Percentiles rank a stretch among this genome's conserved stretches.
phyloP scores from a whole-genome alignment of 2,888 invertebrate species.

The Napeogenes inachia region DNA sequence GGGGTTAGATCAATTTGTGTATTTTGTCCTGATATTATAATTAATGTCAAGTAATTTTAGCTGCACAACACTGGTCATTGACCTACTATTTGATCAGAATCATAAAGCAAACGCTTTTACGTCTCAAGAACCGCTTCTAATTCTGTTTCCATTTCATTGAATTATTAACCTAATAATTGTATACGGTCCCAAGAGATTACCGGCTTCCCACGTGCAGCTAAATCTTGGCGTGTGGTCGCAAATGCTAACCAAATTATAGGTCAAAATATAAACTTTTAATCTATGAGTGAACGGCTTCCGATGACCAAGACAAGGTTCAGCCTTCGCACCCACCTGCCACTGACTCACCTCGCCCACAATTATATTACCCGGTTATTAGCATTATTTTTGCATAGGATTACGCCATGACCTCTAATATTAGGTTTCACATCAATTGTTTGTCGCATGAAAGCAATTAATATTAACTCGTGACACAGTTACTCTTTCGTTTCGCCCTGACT shows the following conservation, averaged over 20 bases:
- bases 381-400: slow-evolving; percentile 56
- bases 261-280: slow-evolving; percentile 26
- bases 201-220: slow-evolving; percentile 26
- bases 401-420: slow-evolving; percentile 54
- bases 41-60: no score
- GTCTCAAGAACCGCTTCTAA: slow-evolving; percentile 10
- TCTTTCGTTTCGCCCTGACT: slow-evolving; percentile 11
- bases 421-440: slow-evolving; percentile 30
- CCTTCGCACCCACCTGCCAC: slow-evolving; percentile 65
- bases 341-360: slow-evolving; percentile 66
- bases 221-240: slow-evolving; percentile 24
- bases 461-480: slow-evolving; percentile 34
- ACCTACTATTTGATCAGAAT: not conserved
- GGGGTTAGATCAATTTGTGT: no score
- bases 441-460: slow-evolving; percentile 27
- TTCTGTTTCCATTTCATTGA: slow-evolving; percentile 18
- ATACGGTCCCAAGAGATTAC: slow-evolving; percentile 14
- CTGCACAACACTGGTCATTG: no score
- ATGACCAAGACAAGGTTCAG: slow-evolving; percentile 53
- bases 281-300: slow-evolving; percentile 44
- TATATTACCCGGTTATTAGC: slow-evolving; percentile 51
- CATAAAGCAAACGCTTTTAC: slow-evolving; percentile 6
- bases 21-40: no score
- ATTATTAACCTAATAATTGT: slow-evolving; percentile 23
- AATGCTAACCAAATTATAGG: slow-evolving; percentile 24